phyloP scores from a whole-genome alignment of 1,140 invertebrate species.

The Drosophila sechellia region DNA sequence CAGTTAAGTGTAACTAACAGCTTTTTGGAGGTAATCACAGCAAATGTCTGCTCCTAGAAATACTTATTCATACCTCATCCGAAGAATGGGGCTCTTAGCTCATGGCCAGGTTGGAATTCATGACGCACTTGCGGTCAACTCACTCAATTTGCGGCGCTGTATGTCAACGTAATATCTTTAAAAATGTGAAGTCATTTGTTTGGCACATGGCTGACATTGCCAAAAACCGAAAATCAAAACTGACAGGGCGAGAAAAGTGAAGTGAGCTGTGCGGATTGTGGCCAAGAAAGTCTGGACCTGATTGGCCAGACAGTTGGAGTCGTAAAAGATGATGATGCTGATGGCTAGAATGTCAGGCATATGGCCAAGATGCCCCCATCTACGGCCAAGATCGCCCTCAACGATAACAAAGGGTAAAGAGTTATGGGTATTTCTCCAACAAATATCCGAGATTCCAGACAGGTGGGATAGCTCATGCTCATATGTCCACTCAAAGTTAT shows the following conservation, averaged over 20 bases:
- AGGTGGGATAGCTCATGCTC: conserved; percentile 53
- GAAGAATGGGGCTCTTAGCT: conserved; percentile 49
- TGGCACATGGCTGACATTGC: conserved; percentile 68
- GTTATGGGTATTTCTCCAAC: conserved; percentile 54
- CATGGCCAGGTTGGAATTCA: conserved; percentile 53
- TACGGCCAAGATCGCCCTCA: conserved; percentile 31
- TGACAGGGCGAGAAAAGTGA: conserved; percentile 50
- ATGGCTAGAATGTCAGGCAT: conserved; percentile 46
- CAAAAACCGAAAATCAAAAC: conserved; percentile 59
- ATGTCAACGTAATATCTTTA: conserved; percentile 75
- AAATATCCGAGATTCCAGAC: conserved; percentile 57
- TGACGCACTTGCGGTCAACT: conserved; percentile 67
- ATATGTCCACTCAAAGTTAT: conserved; percentile 73
- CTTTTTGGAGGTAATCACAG: conserved; percentile 22
- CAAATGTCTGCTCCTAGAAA: conserved; percentile 7
- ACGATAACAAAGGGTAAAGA: conserved; percentile 63
- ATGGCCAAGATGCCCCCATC: conserved; percentile 14
- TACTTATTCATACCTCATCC: conserved; percentile 10
- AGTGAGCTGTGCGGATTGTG: conserved; percentile 30
- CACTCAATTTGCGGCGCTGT: conserved; percentile 55
- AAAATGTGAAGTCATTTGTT: conserved; percentile 79
- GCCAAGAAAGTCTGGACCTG: conserved; percentile 38
- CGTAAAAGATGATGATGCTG: conserved; percentile 55
- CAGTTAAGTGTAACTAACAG: conserved; percentile 34
- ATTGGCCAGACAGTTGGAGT: conserved; percentile 29